Evolutionary conservation across 2,113 vertebrate genomes (phyloP).

Genomic region (Lepus timidus): DNA sequence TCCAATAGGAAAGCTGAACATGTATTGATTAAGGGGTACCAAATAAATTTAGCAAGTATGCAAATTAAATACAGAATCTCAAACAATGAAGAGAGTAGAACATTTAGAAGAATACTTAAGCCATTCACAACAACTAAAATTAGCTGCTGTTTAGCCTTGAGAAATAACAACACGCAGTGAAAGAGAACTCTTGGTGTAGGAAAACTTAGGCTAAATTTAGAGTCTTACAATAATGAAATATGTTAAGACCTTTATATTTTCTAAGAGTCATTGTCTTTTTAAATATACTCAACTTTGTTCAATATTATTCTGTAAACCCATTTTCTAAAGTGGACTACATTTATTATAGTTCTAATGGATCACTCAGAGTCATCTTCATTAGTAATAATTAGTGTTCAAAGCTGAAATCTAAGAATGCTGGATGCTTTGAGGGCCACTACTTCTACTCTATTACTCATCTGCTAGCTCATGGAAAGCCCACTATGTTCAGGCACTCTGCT

Average conservation of each 20-base stretch:
- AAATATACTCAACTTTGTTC: not conserved
- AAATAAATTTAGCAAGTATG: conserved; percentile 20
- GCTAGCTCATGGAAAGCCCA: not conserved
- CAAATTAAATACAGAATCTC: conserved; percentile 34
- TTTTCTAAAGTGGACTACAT: conserved; percentile 38
- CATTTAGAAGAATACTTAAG: conserved; percentile 50
- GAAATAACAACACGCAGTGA: not conserved
- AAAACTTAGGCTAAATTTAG: conserved; percentile 49
- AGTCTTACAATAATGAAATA: conserved; percentile 10
- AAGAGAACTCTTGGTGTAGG: conserved; percentile 42
- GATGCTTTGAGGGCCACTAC: not conserved
- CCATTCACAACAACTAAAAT: conserved; percentile 50
- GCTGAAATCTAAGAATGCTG: not conserved
- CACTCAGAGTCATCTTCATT: conserved; percentile 5
- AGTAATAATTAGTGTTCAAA: conserved; percentile 42
- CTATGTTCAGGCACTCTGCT: not conserved
- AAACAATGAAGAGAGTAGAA: conserved; percentile 1
- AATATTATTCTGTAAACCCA: conserved; percentile 43
- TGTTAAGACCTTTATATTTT: conserved; percentile 29
- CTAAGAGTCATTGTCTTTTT: conserved; percentile 36
- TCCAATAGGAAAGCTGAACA: not conserved
- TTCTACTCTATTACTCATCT: not conserved
- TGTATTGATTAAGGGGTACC: not conserved
- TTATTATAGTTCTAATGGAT: not conserved
- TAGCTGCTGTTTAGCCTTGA: conserved; percentile 7